Conservation (phyloP, 2,113 vertebrate genomes). For the human region DNA sequence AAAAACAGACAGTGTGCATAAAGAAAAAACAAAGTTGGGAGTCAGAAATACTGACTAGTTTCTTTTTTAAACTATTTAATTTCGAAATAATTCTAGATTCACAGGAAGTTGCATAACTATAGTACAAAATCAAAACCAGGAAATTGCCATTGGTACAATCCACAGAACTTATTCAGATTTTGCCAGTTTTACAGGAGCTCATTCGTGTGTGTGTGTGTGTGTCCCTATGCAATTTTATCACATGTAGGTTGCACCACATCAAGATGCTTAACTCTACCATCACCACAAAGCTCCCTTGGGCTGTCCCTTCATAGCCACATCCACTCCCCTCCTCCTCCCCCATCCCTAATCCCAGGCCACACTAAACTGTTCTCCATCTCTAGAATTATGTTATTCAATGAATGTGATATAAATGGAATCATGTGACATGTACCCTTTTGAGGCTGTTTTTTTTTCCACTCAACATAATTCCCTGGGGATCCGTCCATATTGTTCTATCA, state of each 20-base stretch:
- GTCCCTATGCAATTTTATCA: neutral
- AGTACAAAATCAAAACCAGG: neutral
- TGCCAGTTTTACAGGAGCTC: neutral
- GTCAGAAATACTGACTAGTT: slow-evolving; percentile 23
- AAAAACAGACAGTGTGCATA: neutral
- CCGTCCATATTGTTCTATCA: neutral
- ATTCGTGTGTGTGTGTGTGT: neutral
- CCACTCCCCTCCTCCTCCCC: no score
- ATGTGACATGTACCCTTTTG: neutral
- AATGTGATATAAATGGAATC: slow-evolving; percentile 10
- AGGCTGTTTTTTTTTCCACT: neutral
- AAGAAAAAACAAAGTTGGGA: neutral
- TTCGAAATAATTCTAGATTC: slow-evolving; percentile 24
- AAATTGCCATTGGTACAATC: neutral
- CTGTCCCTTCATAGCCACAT: neutral
- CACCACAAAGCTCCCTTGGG: neutral
- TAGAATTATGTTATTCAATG: neutral
- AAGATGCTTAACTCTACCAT: neutral
- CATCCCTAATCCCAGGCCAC: neutral
- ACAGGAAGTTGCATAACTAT: neutral
- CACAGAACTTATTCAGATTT: neutral
- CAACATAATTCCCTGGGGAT: neutral
- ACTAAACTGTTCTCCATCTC: neutral
- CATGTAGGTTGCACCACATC: neutral
- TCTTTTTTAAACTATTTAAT: slow-evolving; percentile 13